Evolutionary conservation across 2,888 invertebrate species (phyloP).

Genomic region (Epinotia brunnichana): DNA sequence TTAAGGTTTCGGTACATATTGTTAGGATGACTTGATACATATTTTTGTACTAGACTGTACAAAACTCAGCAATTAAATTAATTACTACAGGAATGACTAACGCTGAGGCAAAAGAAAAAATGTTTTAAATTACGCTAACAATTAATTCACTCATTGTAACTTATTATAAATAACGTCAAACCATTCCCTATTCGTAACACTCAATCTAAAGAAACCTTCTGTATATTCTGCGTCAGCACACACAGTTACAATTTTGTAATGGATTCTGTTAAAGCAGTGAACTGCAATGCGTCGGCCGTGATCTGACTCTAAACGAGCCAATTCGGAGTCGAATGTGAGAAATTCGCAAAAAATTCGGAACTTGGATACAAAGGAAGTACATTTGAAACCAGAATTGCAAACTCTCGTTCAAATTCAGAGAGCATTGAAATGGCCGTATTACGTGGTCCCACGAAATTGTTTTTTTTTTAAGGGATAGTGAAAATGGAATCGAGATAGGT

Average conservation of each 20-base stretch:
- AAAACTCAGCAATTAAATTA: too few species aligned
- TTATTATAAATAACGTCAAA: background rate
- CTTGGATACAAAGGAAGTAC: slow-evolving; percentile 7
- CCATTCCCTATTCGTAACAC: background rate
- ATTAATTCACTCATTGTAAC: too few species aligned
- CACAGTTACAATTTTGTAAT: slow-evolving; percentile 17
- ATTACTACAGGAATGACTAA: too few species aligned
- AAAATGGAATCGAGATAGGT: too few species aligned
- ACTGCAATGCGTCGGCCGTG: slow-evolving; percentile 34
- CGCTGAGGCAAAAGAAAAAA: too few species aligned
- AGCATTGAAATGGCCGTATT: background rate
- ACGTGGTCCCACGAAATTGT: too few species aligned
- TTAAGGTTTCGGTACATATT: too few species aligned
- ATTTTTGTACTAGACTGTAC: too few species aligned
- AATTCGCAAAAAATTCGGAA: background rate
- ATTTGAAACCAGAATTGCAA: background rate
- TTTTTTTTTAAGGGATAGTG: too few species aligned
- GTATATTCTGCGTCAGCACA: slow-evolving; percentile 9
- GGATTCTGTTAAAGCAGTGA: slow-evolving; percentile 14
- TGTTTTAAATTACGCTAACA: too few species aligned
- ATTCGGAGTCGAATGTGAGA: background rate
- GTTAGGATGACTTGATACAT: too few species aligned
- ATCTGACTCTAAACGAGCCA: background rate
- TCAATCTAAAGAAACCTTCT: slow-evolving; percentile 2
- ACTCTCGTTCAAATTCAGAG: background rate